Evolutionary conservation across 2,797 vertebrate genomes (phyloP).

Genomic region (Platalea minor): DNA sequence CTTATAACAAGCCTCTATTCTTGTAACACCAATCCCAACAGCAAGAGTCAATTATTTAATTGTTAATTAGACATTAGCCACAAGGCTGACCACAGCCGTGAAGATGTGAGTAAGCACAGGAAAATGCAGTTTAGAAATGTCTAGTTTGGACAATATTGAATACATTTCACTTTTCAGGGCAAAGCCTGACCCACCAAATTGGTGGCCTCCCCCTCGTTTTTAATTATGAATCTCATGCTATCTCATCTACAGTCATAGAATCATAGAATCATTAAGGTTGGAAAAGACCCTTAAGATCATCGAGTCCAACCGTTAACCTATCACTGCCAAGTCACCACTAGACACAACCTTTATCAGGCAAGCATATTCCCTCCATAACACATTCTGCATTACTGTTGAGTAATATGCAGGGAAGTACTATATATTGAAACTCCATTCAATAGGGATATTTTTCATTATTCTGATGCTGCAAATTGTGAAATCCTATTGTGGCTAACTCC

Average conservation of each 20-base stretch:
- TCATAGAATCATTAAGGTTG: too few relatives aligned
- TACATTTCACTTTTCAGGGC: not conserved
- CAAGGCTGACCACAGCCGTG: not conserved
- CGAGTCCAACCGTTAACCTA: too few relatives aligned
- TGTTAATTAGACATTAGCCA: not conserved
- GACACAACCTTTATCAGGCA: not conserved
- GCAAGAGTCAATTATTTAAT: not conserved
- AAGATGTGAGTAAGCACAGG: not conserved
- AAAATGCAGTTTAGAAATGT: not conserved
- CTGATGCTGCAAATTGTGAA: not conserved
- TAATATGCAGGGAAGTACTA: not conserved
- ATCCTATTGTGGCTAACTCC: not conserved
- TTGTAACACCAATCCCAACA: not conserved
- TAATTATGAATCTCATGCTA: not conserved
- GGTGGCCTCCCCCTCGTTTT: not conserved
- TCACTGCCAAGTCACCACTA: too few relatives aligned
- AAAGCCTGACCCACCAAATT: not conserved
- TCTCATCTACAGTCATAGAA: not conserved
- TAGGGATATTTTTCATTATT: not conserved
- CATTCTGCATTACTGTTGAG: not conserved
- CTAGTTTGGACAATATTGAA: not conserved
- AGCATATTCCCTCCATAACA: not conserved
- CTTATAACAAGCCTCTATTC: not conserved
- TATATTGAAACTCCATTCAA: not conserved
- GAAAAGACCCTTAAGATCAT: too few relatives aligned